phyloP scores from a whole-genome alignment of 2,113 vertebrate genomes.

The Aptenodytes forsteri region DNA sequence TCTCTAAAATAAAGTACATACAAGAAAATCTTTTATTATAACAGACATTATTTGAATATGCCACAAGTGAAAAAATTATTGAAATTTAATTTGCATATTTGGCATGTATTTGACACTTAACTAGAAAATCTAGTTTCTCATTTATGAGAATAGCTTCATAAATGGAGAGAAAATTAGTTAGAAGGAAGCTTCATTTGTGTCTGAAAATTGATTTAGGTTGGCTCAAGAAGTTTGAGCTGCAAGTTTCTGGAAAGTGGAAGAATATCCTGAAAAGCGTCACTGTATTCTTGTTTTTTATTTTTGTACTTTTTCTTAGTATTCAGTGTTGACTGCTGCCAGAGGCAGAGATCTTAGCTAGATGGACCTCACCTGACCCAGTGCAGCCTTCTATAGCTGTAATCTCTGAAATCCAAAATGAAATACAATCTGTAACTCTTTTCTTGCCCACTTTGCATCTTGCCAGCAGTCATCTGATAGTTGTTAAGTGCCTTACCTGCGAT shows the following conservation, averaged over 20 bases:
- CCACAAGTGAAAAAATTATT: not conserved
- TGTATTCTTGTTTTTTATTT: not conserved
- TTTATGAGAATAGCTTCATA: not conserved
- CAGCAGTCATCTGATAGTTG: not conserved
- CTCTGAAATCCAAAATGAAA: not conserved
- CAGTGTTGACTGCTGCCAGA: not conserved
- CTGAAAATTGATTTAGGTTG: not conserved
- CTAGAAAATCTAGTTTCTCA: not conserved
- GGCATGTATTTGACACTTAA: not conserved
- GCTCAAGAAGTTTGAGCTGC: not conserved
- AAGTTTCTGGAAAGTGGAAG: not conserved
- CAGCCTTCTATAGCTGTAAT: not conserved
- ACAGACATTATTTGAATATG: not conserved
- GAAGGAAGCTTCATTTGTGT: not conserved
- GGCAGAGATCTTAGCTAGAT: not conserved
- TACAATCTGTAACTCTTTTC: not conserved
- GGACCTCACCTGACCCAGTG: not conserved
- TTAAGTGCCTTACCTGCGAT: not conserved
- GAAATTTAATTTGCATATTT: not conserved
- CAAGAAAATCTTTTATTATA: not conserved
- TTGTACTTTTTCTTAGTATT: not conserved
- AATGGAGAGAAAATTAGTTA: not conserved
- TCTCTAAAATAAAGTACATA: not conserved
- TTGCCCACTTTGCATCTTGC: not conserved
- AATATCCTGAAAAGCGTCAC: not conserved